A percentile compares a stretch with the other conserved stretches of the same genome.
phyloP scores from a whole-genome alignment of 2,888 invertebrate species.

The Oxytorus armatus region DNA sequence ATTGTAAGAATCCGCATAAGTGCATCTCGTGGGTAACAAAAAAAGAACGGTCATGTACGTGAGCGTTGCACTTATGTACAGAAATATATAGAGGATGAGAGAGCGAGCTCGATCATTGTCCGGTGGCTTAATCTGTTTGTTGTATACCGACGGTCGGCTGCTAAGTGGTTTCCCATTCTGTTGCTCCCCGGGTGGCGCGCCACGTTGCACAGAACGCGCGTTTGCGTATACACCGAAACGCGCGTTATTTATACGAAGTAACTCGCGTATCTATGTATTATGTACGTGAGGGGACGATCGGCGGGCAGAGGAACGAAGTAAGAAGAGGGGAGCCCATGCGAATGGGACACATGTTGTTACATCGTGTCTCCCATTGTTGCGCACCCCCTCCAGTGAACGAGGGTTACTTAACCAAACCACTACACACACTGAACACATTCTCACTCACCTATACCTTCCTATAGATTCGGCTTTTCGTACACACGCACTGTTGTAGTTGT shows the following conservation, averaged over 20 bases:
- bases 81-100: slow-evolving; percentile 34
- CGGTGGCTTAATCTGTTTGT: slow-evolving; percentile 82
- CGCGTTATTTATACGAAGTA: not conserved
- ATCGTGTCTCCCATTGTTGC: slow-evolving; percentile 80
- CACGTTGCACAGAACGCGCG: too few relatives aligned
- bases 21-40: not conserved
- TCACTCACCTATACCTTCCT: slow-evolving; percentile 6
- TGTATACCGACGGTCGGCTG: slow-evolving; percentile 81
- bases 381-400: slow-evolving; percentile 64
- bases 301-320: not conserved
- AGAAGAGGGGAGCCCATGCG: slow-evolving; percentile 75
- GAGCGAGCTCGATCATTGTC: slow-evolving; percentile 77
- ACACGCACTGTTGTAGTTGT: slow-evolving; percentile 5
- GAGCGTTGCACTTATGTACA: slow-evolving; percentile 42
- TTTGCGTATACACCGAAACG: not conserved
- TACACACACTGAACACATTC: slow-evolving; percentile 13
- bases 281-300: slow-evolving; percentile 25
- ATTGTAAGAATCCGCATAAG: too few relatives aligned
- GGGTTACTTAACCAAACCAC: slow-evolving; percentile 51
- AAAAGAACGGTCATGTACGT: slow-evolving; percentile 19
- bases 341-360: slow-evolving; percentile 84
- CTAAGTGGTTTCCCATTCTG: slow-evolving; percentile 83
- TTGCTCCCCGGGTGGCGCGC: slow-evolving; percentile 65
- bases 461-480: slow-evolving; percentile 27
- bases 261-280: slow-evolving; percentile 6